Percentiles rank a stretch among this genome's conserved stretches.
Evolutionary conservation across 1,140 invertebrate genomes (phyloP).

Genomic region (Carposina sasakii): DNA sequence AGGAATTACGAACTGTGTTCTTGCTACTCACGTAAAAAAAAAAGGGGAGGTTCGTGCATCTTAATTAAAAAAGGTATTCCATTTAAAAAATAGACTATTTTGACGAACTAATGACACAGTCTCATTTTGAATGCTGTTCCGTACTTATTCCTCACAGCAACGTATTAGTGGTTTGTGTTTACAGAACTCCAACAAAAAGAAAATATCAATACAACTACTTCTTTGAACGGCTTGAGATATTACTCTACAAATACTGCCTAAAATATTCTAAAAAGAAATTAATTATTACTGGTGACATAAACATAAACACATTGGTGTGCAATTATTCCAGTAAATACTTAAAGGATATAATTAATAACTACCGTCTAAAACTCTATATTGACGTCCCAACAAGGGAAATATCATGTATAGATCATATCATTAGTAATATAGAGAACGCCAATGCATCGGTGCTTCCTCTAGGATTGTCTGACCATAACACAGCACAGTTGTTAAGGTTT

Average conservation of each 20-base stretch:
- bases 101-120: background rate
- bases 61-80: background rate
- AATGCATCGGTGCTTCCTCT: conserved; percentile 3
- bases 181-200: background rate
- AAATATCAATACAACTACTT: background rate
- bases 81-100: background rate
- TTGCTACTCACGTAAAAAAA: background rate
- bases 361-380: conserved; percentile 18
- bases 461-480: conserved; percentile 19
- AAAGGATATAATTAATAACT: conserved; percentile 6
- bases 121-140: background rate
- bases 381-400: conserved; percentile 13
- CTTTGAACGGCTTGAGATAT: conserved; percentile 8
- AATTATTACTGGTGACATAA: conserved; percentile 10
- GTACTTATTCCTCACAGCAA: background rate
- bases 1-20: background rate
- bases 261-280: conserved; percentile 9
- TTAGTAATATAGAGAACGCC: conserved; percentile 14
- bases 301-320: conserved; percentile 10
- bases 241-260: conserved; percentile 2
- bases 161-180: background rate
- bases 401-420: conserved; percentile 21
- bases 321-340: background rate
- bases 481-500: conserved; percentile 8
- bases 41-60: background rate